phyloP scores from a whole-genome alignment of 2,113 vertebrate genomes.

The Cnemophilus loriae region DNA sequence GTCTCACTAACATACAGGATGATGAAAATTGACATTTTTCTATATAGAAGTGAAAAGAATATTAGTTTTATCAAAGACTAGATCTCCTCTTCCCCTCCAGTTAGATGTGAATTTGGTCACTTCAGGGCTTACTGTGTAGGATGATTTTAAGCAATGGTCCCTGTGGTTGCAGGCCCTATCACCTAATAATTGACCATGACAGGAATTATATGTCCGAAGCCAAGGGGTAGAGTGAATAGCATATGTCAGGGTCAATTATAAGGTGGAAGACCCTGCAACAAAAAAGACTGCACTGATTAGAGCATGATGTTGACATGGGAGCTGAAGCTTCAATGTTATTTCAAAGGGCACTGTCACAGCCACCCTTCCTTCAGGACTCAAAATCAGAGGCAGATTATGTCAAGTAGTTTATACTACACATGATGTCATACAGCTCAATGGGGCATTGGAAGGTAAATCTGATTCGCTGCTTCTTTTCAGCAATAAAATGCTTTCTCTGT shows the following conservation, averaged over 20 bases:
- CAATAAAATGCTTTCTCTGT: neutral
- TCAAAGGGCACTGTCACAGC: constrained; percentile 46
- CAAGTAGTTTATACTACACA: neutral
- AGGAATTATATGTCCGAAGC: constrained; percentile 60
- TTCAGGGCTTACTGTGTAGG: constrained; percentile 24
- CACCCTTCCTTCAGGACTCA: constrained; percentile 16
- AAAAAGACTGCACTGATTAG: constrained; percentile 67
- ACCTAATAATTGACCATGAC: constrained; percentile 69
- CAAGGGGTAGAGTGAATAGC: constrained; percentile 62
- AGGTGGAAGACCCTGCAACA: constrained; percentile 63
- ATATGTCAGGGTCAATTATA: constrained; percentile 71
- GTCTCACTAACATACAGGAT: neutral
- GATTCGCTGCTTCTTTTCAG: neutral
- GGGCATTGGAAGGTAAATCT: neutral
- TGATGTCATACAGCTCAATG: neutral
- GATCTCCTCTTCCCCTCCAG: constrained; percentile 16
- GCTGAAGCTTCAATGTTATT: constrained; percentile 50
- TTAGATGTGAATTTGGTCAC: constrained; percentile 50
- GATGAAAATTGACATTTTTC: constrained; percentile 54
- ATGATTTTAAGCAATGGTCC: constrained; percentile 44
- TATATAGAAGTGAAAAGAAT: constrained; percentile 37
- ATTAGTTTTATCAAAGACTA: constrained; percentile 52
- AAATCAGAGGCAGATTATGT: constrained; percentile 34
- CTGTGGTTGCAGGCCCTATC: constrained; percentile 56
- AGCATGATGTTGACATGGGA: constrained; percentile 54